Evolutionary conservation across 2,888 invertebrate genomes (phyloP).

Genomic region (Prosapia bicincta): DNA sequence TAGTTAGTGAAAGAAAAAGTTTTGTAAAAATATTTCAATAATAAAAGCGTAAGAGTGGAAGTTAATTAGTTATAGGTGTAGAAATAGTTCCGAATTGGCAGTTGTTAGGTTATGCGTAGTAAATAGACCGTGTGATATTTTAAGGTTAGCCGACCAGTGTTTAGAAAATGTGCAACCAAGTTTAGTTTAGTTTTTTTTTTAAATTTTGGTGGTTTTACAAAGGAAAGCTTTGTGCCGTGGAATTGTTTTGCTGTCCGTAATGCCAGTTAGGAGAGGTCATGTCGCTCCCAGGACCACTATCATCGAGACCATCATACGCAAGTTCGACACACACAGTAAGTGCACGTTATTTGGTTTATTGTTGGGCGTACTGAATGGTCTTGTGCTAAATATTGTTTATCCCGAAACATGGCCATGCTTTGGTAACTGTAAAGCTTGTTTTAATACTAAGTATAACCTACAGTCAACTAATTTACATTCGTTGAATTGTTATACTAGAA

Average conservation of each 20-base stretch:
- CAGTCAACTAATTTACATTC: too few species aligned
- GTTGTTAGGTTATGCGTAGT: neutral
- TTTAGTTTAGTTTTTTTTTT: neutral
- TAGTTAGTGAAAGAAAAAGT: too few species aligned
- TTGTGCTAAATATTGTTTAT: too few species aligned
- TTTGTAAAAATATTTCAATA: too few species aligned
- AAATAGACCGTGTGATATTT: neutral
- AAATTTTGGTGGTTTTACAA: too few species aligned
- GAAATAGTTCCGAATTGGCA: neutral
- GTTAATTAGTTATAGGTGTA: neutral
- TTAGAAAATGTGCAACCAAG: neutral
- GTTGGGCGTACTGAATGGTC: too few species aligned
- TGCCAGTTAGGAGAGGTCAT: constrained; percentile 73
- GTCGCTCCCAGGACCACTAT: constrained; percentile 78
- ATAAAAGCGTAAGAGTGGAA: too few species aligned
- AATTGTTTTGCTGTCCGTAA: constrained; percentile 45
- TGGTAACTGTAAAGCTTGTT: too few species aligned
- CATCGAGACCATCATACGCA: constrained; percentile 77
- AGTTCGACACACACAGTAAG: constrained; percentile 82
- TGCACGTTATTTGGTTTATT: too few species aligned
- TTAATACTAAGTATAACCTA: too few species aligned
- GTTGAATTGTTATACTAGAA: too few species aligned
- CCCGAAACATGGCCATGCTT: too few species aligned
- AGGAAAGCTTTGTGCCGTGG: neutral
- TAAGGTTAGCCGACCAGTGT: neutral